Evolutionary conservation across 2,113 vertebrate species (phyloP).

Genomic region (Noctilio leporinus): DNA sequence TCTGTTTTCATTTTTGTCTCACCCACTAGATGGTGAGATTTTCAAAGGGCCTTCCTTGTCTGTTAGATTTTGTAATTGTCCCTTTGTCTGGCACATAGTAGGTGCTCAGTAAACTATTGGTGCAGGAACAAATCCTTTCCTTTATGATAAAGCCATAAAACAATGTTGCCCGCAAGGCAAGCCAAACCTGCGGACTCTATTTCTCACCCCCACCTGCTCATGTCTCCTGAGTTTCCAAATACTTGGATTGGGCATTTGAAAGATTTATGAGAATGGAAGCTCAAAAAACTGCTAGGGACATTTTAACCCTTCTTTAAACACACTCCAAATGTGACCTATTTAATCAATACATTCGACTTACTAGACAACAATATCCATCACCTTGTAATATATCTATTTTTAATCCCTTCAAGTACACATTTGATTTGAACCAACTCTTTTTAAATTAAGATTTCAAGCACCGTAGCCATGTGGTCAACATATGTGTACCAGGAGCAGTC

Average conservation of each 20-base stretch:
- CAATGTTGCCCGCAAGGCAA: neutral
- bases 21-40: neutral
- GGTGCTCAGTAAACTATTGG: neutral
- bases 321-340: neutral
- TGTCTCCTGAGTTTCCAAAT: conserved; percentile 9
- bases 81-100: neutral
- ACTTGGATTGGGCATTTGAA: neutral
- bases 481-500: conserved; percentile 47
- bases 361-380: neutral
- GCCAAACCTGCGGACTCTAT: neutral
- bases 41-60: neutral
- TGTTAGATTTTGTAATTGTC: neutral
- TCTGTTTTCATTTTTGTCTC: neutral
- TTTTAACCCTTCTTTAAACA: conserved; percentile 35
- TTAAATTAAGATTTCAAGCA: conserved; percentile 56
- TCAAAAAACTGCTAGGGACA: conserved; percentile 39
- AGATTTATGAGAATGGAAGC: conserved; percentile 45
- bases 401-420: conserved; percentile 10
- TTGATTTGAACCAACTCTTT: conserved; percentile 52
- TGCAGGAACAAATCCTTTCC: neutral
- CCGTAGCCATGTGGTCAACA: conserved; percentile 37
- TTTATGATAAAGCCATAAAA: neutral
- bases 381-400: neutral
- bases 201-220: neutral
- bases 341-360: conserved; percentile 23